phyloP scores from a whole-genome alignment of 2,797 vertebrate species.

The Smutsia temminckii region DNA sequence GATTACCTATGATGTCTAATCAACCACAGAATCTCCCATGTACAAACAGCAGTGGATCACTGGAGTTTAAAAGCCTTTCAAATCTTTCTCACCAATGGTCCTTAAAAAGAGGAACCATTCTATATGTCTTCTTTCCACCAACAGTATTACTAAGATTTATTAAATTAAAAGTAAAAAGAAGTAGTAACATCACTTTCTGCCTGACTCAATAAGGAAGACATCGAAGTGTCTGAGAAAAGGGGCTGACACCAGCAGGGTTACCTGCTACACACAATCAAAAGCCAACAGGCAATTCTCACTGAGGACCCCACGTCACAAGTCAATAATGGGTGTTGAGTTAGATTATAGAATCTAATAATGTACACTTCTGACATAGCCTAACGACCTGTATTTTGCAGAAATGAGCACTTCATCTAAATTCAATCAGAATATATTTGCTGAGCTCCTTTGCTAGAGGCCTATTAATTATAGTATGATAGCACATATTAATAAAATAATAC shows the following conservation, averaged over 20 bases:
- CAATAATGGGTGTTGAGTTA: neutral
- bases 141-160: neutral
- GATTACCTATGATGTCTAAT: neutral
- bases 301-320: neutral
- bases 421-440: neutral
- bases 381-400: neutral
- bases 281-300: neutral
- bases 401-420: neutral
- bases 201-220: neutral
- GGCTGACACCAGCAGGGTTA: neutral
- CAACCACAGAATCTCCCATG: neutral
- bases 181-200: neutral
- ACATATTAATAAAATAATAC: neutral
- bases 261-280: neutral
- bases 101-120: neutral
- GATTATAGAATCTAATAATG: neutral
- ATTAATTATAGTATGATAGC: neutral
- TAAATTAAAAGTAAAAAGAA: neutral
- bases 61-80: neutral
- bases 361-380: neutral
- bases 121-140: neutral
- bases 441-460: neutral
- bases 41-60: neutral
- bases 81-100: neutral
- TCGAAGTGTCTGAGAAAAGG: neutral